Evolutionary conservation across 2,797 vertebrate genomes (phyloP), one percentile per base, ranked within the genome.

Genomic region (Zenarchopterus dispar): DNA sequence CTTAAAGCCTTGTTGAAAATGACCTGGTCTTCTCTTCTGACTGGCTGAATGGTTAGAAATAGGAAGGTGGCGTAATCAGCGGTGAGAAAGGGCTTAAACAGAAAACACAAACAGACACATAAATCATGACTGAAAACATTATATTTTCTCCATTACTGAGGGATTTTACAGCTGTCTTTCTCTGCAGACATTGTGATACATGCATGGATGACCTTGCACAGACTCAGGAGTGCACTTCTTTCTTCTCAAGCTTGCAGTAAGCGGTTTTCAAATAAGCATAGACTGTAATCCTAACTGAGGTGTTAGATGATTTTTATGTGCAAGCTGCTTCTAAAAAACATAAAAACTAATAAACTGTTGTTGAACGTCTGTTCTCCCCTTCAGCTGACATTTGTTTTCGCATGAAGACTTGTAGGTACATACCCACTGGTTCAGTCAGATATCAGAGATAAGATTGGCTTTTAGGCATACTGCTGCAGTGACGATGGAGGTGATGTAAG

Each of bases 401-500:
- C 5, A 59, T 69, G 50, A 52, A 61, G 52, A 68, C 67, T 66
- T 66, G 42, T 42, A 57, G 47, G 59, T 63, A 55, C 19, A 23
- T 43, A 67, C 65, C 64, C 72, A 62, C 39, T 64, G 77, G 48
- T 61, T 63, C 48, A 46, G 56, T 66, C 18, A 1, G 9, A 58
- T 58, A 42, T 43, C 21, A 50, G 51, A 70, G 75, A 83, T 67
- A 63, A 45, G 44, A 62, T 6, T 76, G 81, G 17, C 60, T 73
- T 70, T 73, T 23, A 67, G 59, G 70, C 49, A 50, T 60, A 54
- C 65, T 72, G 79, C 62, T 66, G 74, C 58, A 31, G 76, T 88
- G 80, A 85, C 46, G 64, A 77, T 58, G 62, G 79, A 72, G 73
- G 61, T 90, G 89, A 91, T 84, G 85, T 90, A 84, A 89, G 79